These are phyloP conservation scores for Arrhamphus sclerolepis DNA, from an alignment of 2,797 vertebrate species.

Conservation along the genomic window DNA sequence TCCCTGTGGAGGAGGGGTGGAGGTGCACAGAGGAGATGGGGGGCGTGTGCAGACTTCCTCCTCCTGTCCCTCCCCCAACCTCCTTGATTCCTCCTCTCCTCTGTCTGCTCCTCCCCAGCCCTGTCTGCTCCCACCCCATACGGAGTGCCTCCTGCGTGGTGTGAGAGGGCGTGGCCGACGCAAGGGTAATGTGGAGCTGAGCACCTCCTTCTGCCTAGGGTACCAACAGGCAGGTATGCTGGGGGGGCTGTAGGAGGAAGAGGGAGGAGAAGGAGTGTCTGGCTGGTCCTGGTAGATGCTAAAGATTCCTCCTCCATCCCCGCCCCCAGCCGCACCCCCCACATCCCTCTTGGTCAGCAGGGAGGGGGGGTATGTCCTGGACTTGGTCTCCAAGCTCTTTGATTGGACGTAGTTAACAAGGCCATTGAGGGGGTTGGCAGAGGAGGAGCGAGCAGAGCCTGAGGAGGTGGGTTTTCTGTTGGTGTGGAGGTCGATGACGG, in stretches of 20 bases:
- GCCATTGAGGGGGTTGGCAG: constrained; percentile 62
- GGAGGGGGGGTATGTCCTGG: constrained; percentile 9
- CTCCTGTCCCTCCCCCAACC: neutral
- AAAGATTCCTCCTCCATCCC: constrained; percentile 63
- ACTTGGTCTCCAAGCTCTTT: constrained; percentile 55
- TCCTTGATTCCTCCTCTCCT: neutral
- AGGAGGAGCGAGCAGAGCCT: constrained; percentile 70
- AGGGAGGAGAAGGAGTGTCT: neutral
- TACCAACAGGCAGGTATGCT: constrained; percentile 31
- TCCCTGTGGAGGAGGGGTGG: neutral
- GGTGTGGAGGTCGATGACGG: constrained; percentile 93
- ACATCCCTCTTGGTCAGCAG: constrained; percentile 16
- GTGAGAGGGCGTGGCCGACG: neutral
- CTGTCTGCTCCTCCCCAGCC: neutral
- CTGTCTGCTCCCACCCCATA: constrained; percentile 4
- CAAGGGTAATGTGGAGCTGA: constrained; percentile 45
- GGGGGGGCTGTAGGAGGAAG: constrained; percentile 13
- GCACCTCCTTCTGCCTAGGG: constrained; percentile 25
- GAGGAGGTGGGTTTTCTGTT: constrained; percentile 58
- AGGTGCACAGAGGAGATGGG: constrained; percentile 5
- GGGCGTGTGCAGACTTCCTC: neutral
- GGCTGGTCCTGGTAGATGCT: constrained; percentile 59
- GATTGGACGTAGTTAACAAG: constrained; percentile 60
- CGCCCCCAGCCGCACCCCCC: constrained; percentile 1
- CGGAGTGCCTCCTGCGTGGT: constrained; percentile 36